Evolutionary conservation across 2,113 vertebrate genomes (phyloP), one percentile per base, ranked within the genome.

Genomic region (Acanthisitta chloris): DNA sequence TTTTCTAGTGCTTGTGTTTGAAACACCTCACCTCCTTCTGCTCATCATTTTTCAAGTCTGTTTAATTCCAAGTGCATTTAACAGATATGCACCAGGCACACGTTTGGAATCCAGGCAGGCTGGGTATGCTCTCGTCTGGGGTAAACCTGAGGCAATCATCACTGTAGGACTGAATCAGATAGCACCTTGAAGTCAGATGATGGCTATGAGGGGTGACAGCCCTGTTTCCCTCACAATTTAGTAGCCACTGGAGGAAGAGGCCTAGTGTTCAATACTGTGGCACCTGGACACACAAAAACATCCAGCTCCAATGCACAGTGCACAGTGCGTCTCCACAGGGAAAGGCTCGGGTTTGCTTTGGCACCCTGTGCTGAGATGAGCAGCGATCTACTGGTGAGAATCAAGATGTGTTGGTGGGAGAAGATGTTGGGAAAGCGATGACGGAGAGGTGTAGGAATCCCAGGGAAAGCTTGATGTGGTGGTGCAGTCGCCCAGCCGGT

Each of bases 191-290:
- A 34, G 45, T 48, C 0, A 0, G 17, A 8, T 58, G 18, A 19
- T 40, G 55, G 29, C 55, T 67, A 13, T 2, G 1, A 36, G 45
- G 33, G 49, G 13, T 59, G 54, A 12, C 29, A 28, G 20, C 1
- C 2, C 15, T 10, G 9, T 49, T 77, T 45, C 29, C 49, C 38
- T 59, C 4, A 0, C 2, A 2, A 43, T 70, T 86, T 46, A 29
- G 42, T 62, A 42, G 26, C 42, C 8, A 6, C 38, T 1, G 1
- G n/a, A 67, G 26, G 38, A 81, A 64, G 51, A 31, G 1, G 6
- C 18, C 43, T 18, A 12, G 15, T 4, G 2, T 51, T 82, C 31
- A 31, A 36, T 3, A 1, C 51, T 0, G 0, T 0, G 1, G 31
- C 12, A 25, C 45, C 66, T 29, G 29, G 52, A 51, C 3, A 4